phyloP scores from a whole-genome alignment of 2,797 vertebrate species.

The Acanthis flammea region DNA sequence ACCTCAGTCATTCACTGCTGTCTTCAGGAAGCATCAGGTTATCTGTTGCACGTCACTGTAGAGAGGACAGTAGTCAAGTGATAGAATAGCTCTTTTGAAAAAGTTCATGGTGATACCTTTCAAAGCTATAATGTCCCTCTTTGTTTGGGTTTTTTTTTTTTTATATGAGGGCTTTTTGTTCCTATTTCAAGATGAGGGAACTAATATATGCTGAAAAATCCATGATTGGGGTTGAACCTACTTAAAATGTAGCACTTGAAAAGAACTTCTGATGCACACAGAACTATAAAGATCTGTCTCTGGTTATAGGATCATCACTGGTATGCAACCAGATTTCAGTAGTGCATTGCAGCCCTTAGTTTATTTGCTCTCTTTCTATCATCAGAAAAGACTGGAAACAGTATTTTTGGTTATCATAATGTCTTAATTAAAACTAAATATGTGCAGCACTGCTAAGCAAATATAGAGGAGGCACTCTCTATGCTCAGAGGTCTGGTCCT shows the following conservation, averaged over 20 bases:
- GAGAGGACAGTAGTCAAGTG: not conserved
- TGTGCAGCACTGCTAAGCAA: not conserved
- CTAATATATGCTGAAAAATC: not conserved
- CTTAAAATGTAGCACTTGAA: not conserved
- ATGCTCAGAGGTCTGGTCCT: not conserved
- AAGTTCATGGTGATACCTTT: not conserved
- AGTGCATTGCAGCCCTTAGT: not conserved
- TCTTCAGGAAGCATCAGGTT: not conserved
- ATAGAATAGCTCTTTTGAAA: not conserved
- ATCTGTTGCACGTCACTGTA: not conserved
- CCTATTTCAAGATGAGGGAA: not conserved
- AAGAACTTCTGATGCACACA: not conserved
- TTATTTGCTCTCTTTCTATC: not conserved
- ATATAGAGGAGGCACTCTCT: not conserved
- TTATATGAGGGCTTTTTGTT: not conserved
- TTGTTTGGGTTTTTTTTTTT: not conserved
- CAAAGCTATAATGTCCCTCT: not conserved
- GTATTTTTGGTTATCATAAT: not conserved
- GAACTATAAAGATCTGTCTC: not conserved
- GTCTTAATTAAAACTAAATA: not conserved
- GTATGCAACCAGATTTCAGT: not conserved
- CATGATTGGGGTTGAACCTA: not conserved
- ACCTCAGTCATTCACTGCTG: not conserved
- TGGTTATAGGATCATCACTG: not conserved
- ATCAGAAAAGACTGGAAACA: not conserved